Evolutionary conservation across 2,113 vertebrate genomes (phyloP), one percentile per base, ranked within the genome.

Genomic region (Cheirogaleus medius): DNA sequence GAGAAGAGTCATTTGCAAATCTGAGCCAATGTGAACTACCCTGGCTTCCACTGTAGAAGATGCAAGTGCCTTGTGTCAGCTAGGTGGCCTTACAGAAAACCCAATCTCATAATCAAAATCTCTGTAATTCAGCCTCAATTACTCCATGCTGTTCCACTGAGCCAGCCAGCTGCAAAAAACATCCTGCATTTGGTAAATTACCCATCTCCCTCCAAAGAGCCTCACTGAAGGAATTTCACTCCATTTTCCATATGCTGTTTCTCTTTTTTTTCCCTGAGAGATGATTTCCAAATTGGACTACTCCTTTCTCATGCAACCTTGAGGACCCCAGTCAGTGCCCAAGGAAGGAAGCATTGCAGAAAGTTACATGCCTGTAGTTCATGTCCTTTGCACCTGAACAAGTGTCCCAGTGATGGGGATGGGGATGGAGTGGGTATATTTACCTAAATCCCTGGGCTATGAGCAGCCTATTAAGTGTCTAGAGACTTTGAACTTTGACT

Each of bases 211-310:
- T 88, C 47, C 81, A 94, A 88, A 98, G 34, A 78, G 56, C 27
- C 56, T 29, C 76, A 58, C 66, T 94, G 94, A 98, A 96, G 58
- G 78, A 96, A 97, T 90, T 95, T 98, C 91, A 90, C 95, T 95
- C 49, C 82, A 90, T 97, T 98, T 87, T 74, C 97, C 98, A 97
- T 98, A 97, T 98, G 98, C 81, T 98, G 68, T 3, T 44, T 95
- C 89, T 94, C 63, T 47, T 37, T 47, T 87, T 49, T 37, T 97
- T 68, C n/a, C 21, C 83, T 89, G 80, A 94, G 77, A 95, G 84
- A 77, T 97, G 42, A 73, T 87, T 96, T 97, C 83, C 64, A 74
- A 91, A 97, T 81, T 64, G 68, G 76, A 88, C 39, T 44, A 84
- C 54, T 93, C 63, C n/a, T 97, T 92, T 89, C 25, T 95, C 44